Base-by-base conservation (phyloP, 1,140 invertebrate species). In the Scaptomyza montana region DNA sequence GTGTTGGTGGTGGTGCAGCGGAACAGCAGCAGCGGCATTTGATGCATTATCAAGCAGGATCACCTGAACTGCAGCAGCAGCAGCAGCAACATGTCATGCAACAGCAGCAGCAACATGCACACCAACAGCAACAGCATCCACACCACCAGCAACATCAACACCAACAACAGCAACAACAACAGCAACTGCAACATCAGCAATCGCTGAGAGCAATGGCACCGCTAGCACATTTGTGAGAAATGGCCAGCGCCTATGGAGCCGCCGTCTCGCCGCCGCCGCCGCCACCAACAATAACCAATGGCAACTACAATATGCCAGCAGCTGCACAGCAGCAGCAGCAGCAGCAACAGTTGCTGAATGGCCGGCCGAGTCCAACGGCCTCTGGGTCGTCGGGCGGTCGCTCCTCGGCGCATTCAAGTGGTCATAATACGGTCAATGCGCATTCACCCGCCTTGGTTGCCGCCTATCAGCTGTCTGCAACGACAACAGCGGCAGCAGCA, bases 191-290 rank as follows among this genome's bases (percentile, higher is more conserved):
- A 67, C 93, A 93, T 45, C 93, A 93, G 60, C 94, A 94, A 80
- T 94, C 94, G 13, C 96, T 93, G 91, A 93, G 92, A 76, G 93
- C 93, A 59, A 93, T 94, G 68, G 95, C 96, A 71, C 95, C 95
- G 3, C 92, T 96, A 62, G 93, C 95, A 74, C 96, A 96, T 78
- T 96, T 97, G 96, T 97, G 95, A 96, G 94, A 93, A 92, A 92
- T 92, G 89, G 90, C 90, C 80, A 85, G 65, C 70, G 86, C 80
- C 77, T 82, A 90, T 78, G 86, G 86, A 86, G 86, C 86, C 36
- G 70, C 61, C 71, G 78, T 80, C 10, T 68, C 79, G 80, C 71
- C 78, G 68, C 68, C 86, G 66, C 64, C 75, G 53, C 55, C 53
- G 64, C 63, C 47, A 56, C 63, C 71, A 64, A 46, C 25, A 25